Percentiles rank a stretch among this genome's conserved stretches.
Evolutionary conservation across 53 echinoderm and acorn worm species (phyloP).

Genomic region (Hippasteria phrygiana): DNA sequence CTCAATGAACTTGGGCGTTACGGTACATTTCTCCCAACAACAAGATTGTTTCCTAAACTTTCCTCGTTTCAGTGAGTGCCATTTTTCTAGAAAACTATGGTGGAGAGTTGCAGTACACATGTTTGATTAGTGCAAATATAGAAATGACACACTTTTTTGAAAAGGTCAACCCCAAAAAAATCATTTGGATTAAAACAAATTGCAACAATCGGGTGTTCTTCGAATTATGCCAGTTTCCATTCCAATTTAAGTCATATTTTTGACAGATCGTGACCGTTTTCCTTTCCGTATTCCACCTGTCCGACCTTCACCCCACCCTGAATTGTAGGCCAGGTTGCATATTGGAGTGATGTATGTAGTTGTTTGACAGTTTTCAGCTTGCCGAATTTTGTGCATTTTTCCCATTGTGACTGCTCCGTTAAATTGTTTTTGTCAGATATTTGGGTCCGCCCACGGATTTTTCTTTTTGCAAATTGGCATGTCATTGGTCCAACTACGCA

Average conservation of each 20-base stretch:
- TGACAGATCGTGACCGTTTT: background rate
- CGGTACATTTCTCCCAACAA: too few species aligned
- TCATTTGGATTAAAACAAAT: background rate
- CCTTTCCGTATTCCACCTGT: background rate
- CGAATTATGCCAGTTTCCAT: background rate
- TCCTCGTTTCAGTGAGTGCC: too few species aligned
- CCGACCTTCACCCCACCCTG: background rate
- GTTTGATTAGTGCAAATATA: background rate
- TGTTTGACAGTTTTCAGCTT: background rate
- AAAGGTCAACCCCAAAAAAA: background rate
- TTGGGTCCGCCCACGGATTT: too few species aligned
- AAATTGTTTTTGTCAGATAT: too few species aligned
- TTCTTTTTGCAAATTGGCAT: too few species aligned
- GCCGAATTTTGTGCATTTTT: too few species aligned
- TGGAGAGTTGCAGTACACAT: background rate
- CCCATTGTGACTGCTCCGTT: too few species aligned
- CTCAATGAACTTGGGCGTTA: too few species aligned
- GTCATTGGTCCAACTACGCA: too few species aligned
- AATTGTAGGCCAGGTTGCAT: background rate
- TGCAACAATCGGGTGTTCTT: background rate
- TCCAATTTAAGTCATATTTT: background rate
- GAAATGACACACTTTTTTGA: background rate
- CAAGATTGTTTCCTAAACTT: too few species aligned
- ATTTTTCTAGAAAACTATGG: too few species aligned
- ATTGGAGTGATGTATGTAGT: background rate